These are phyloP conservation scores for Ia io DNA, from an alignment of 2,113 vertebrate species.

Conservation along the genomic window DNA sequence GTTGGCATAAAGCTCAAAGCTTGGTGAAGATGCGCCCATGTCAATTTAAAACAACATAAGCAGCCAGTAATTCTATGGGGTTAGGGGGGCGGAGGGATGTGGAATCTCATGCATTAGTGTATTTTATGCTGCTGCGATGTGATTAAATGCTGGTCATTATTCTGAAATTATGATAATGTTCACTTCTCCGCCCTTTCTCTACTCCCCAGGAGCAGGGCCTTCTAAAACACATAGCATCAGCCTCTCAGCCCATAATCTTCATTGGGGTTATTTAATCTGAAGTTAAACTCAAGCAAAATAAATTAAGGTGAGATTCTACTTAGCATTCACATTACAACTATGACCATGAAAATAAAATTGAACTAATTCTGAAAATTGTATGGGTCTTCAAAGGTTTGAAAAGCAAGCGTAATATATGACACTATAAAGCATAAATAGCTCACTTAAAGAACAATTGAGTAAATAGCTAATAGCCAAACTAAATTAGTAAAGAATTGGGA, in stretches of 20 bases:
- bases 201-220: neutral
- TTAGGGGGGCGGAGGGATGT: rapidly evolving
- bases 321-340: neutral
- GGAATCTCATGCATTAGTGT: neutral
- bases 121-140: neutral
- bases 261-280: slow-evolving; percentile 54
- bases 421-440: slow-evolving; percentile 14
- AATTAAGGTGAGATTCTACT: slow-evolving; percentile 33
- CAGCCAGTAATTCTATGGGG: neutral
- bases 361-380: slow-evolving; percentile 20
- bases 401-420: neutral
- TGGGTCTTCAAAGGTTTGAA: slow-evolving; percentile 9
- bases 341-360: slow-evolving; percentile 43
- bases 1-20: neutral
- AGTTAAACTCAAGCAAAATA: slow-evolving; percentile 55
- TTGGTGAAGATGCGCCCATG: neutral
- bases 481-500: neutral
- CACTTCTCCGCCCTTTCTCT: neutral
- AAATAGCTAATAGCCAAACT: neutral
- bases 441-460: neutral
- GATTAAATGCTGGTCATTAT: neutral
- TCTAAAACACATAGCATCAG: neutral
- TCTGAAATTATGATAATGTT: neutral
- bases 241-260: slow-evolving; percentile 13
- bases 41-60: neutral